phyloP scores from a whole-genome alignment of 2,888 invertebrate species.

The Pammene fasciana region DNA sequence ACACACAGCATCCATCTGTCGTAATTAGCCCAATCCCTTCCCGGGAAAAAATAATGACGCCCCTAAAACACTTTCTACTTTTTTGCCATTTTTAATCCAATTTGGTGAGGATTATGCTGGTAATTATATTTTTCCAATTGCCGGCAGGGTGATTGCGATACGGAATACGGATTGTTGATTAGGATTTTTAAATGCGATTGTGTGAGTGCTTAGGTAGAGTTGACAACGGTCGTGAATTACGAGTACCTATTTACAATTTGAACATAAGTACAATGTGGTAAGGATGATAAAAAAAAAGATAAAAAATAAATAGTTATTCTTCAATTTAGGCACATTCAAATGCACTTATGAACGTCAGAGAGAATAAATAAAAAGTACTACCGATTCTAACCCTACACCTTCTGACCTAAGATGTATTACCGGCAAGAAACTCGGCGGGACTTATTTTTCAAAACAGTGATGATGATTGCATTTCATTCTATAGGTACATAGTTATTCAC shows the following conservation, averaged over 20 bases:
- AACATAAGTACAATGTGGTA: no score
- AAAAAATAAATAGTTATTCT: no score
- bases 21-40: constrained; percentile 80
- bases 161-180: constrained; percentile 74
- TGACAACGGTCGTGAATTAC: not conserved
- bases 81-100: constrained; percentile 83
- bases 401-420: no score
- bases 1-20: constrained; percentile 81
- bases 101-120: constrained; percentile 83
- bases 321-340: no score
- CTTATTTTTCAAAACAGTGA: no score
- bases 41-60: constrained; percentile 81
- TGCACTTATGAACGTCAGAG: no score
- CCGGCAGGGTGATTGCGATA: constrained; percentile 74
- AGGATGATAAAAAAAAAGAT: no score
- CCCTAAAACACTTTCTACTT: constrained; percentile 81
- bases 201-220: constrained; percentile 48
- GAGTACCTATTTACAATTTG: not conserved
- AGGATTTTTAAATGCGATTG: constrained; percentile 69
- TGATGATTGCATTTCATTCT: no score
- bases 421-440: no score
- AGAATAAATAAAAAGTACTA: no score
- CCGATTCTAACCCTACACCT: no score
- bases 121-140: constrained; percentile 84
- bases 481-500: no score